Evolutionary conservation across 2,113 vertebrate species (phyloP).

Genomic region (Psittacula cyanocephala): DNA sequence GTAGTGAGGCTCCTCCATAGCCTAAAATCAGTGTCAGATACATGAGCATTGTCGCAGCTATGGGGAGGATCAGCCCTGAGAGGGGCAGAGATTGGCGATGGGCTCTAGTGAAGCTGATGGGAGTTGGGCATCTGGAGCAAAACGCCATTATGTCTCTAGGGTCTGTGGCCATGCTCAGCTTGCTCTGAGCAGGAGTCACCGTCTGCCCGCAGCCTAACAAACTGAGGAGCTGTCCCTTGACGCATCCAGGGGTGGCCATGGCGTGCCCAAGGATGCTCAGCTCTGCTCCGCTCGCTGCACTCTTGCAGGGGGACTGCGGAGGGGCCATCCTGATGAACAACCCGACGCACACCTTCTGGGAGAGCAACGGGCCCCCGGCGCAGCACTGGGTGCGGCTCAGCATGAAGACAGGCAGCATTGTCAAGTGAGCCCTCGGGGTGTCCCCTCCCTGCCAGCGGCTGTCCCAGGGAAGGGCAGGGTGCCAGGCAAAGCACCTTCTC

Average conservation of each 20-base stretch:
- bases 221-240: neutral
- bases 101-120: neutral
- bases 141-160: neutral
- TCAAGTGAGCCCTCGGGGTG: slow-evolving; percentile 81
- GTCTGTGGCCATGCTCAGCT: neutral
- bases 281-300: neutral
- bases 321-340: slow-evolving; percentile 86
- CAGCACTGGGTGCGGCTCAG: slow-evolving; percentile 97
- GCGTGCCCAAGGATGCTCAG: neutral
- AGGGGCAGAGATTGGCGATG: neutral
- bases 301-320: slow-evolving; percentile 83
- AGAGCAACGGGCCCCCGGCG: slow-evolving; percentile 87
- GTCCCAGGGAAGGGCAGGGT: neutral
- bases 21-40: neutral
- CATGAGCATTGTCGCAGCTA: rapidly evolving
- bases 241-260: neutral
- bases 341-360: slow-evolving; percentile 88
- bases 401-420: slow-evolving; percentile 91
- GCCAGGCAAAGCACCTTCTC: neutral
- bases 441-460: neutral
- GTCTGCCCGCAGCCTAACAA: neutral
- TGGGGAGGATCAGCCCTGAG: rapidly evolving
- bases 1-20: neutral
- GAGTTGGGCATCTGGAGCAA: neutral
- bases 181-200: neutral